Conservation (phyloP, 1,140 invertebrate species). For the Bombus vancouverensis region DNA sequence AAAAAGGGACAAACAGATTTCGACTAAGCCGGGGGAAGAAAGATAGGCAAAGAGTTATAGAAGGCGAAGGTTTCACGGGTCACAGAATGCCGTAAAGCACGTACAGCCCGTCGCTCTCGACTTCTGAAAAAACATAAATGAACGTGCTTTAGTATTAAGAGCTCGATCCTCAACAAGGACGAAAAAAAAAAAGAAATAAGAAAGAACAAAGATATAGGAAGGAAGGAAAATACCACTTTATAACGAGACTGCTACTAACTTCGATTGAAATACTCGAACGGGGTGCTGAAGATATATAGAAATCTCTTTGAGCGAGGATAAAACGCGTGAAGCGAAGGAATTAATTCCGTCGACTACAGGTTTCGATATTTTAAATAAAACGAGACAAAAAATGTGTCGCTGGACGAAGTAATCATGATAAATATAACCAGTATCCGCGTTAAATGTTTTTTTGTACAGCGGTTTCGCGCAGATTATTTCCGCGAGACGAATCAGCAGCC, state of each 20-base stretch:
- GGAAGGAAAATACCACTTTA: neutral
- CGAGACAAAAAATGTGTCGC: constrained; percentile 52
- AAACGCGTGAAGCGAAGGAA: constrained; percentile 1
- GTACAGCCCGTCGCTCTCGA: neutral
- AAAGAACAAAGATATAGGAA: neutral
- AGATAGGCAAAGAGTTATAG: neutral
- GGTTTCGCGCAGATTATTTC: neutral
- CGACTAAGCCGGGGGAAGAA: too few relatives aligned
- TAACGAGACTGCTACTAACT: neutral
- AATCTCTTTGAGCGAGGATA: neutral
- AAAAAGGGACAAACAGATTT: neutral
- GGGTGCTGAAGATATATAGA: neutral
- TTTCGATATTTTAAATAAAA: constrained; percentile 44
- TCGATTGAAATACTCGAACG: neutral
- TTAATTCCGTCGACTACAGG: constrained; percentile 10
- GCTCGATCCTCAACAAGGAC: neutral
- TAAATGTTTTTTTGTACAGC: constrained; percentile 31
- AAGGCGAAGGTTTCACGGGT: neutral
- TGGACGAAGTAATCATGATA: constrained; percentile 57
- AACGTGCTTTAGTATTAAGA: constrained; percentile 2
- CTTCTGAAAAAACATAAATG: neutral
- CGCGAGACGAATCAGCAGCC: constrained; percentile 3
- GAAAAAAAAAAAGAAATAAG: neutral
- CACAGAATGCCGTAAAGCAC: too few relatives aligned
- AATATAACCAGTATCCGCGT: constrained; percentile 29